Base-by-base conservation (phyloP, 2,113 vertebrate genomes). In the Notiomystis cincta region DNA sequence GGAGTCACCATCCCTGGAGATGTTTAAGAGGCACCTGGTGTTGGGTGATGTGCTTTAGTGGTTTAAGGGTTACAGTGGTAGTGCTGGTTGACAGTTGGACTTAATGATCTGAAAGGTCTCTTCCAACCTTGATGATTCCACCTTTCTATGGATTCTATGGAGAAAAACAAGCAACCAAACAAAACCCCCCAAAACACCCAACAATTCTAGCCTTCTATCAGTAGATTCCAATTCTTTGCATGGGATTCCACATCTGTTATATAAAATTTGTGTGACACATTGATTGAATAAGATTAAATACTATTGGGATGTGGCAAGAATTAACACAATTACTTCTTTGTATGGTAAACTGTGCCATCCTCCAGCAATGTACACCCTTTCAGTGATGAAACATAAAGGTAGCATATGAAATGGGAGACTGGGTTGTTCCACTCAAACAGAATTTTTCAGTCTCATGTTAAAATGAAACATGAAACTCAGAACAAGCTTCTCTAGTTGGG, bases 381-480 rank as follows among this genome's bases (percentile, higher is more conserved):
- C 62, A 15, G 35, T 13, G 28, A 54, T 4, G 16, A 80, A 93
- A 66, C 8, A 31, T 20, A 40, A 88, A 91, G 37, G 54, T 22
- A 53, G 21, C 38, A 33, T 11, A 24, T 42, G 51, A 95, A 90
- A 88, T 28, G 8, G 18, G 82, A 92, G 67, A 50, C 54, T 62
- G 30, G 19, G 27, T 86, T 88, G 67, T 76, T 86, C 62, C 16
- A 73, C 13, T 89, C 64, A 83, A 83, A 86, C 4, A 8, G 58
- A 89, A 86, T 89, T 90, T 90, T 92, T 95, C 91, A 81, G 93
- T 92, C 54, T 92, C 64, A 71, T 87, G 38, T 89, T 88, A 83
- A 89, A 90, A 86, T 71, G 86, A 95, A 96, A 83, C 27, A 44
- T 51, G 83, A 96, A 75, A 86, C 88, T 89, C 71, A 57, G 47